These are phyloP conservation scores for Drosophila birchii DNA, from an alignment of 2,888 invertebrate genomes.

Conservation along the genomic window DNA sequence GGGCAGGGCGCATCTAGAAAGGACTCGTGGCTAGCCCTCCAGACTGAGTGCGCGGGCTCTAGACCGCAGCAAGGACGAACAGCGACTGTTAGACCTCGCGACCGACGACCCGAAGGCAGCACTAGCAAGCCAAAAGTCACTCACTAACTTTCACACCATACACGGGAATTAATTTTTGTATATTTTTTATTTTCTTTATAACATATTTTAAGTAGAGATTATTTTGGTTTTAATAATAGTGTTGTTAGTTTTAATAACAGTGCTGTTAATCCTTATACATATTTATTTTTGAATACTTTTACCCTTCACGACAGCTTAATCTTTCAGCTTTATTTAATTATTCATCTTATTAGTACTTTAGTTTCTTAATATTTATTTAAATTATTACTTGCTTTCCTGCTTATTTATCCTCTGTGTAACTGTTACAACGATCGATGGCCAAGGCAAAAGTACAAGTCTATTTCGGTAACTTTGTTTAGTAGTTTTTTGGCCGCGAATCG, in stretches of 20 bases:
- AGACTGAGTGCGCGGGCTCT: constrained; percentile 26
- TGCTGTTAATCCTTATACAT: not conserved
- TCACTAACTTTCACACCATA: not conserved
- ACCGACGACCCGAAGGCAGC: constrained; percentile 36
- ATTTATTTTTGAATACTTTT: not conserved
- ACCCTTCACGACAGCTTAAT: not conserved
- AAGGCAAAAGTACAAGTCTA: constrained; percentile 49
- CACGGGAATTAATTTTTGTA: not conserved
- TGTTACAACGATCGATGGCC: constrained; percentile 66
- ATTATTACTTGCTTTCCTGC: not conserved
- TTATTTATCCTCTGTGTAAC: constrained; percentile 2
- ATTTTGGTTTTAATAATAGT: not conserved
- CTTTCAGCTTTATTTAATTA: not conserved
- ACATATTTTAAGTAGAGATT: not conserved
- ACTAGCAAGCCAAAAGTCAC: constrained; percentile 4
- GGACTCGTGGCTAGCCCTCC: constrained; percentile 8
- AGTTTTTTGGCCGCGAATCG: constrained; percentile 38
- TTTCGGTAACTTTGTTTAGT: constrained; percentile 26
- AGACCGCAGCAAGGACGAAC: constrained; percentile 74
- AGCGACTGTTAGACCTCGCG: constrained; percentile 45
- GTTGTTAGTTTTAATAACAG: not conserved
- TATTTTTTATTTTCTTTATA: not conserved
- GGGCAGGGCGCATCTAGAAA: constrained; percentile 28
- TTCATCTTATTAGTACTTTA: not conserved
- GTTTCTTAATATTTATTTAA: accelerated